Base-by-base conservation (phyloP, 2,888 invertebrate genomes). In the Rosalia funebris region DNA sequence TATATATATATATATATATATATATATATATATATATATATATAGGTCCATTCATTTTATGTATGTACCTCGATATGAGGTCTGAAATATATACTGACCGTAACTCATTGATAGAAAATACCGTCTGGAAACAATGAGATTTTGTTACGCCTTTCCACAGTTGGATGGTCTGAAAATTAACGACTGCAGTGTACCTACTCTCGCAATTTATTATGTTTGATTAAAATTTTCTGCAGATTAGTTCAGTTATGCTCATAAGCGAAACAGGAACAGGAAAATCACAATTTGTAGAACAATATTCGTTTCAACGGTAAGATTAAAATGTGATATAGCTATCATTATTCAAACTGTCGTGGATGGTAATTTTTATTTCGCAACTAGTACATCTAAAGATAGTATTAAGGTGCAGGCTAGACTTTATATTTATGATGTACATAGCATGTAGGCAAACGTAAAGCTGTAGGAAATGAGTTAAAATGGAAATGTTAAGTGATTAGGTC, bases 121-220 rank as follows among this genome's bases (percentile, higher is more conserved):
- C 53, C 47, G 57, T 62, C 54, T 41, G 54, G 60, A 57, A 62
- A 65, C 65, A 65, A 65, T 65, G 62, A 57, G 52, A 46, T 42
- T 55, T 60, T 56, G 39, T 42, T 45, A 55, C 39, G 62, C 59
- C 50, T 57, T 62, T 53, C 53, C 63, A 64, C 68, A 68, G 58
- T 64, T 55, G 64, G 55, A 62, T 61, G 65, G 58, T 56, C 64
- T 57, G 53, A 45, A 60, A 60, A 65, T 63, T 55, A 65, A 68
- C 65, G 63, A 65, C 55, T 57, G 59, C 61, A 15, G 25, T n/a
- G 25, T 57, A 53, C 57, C 55, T 60, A 57, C 62, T 61, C 62
- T 63, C 60, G 60, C 62, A 50, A 63, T 68, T 66, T 60, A 62
- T 66, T 65, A 60, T 57, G 50, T 47, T 48, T 39, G 56, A 63